Evolutionary conservation across 1,140 invertebrate species (phyloP).

Genomic region (Apis cerana): DNA sequence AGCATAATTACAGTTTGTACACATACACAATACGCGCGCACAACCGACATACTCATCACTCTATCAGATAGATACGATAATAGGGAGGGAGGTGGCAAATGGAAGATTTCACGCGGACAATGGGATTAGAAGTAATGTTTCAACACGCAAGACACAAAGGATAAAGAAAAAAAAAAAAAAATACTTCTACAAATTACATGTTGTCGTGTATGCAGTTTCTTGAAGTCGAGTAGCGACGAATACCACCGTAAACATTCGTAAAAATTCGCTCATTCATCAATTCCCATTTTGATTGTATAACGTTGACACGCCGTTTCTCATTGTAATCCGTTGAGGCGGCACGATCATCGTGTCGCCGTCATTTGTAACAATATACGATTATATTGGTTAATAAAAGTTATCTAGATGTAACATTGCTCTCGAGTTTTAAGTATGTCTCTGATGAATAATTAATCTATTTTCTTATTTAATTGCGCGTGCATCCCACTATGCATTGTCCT

Average conservation of each 20-base stretch:
- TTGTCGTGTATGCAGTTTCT: conserved; percentile 80
- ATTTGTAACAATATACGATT: conserved; percentile 80
- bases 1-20: conserved; percentile 81
- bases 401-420: conserved; percentile 76
- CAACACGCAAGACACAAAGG: conserved; percentile 48
- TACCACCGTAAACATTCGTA: conserved; percentile 65
- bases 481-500: too few relatives aligned
- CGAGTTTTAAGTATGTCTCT: background rate
- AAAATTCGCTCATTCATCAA: conserved; percentile 78
- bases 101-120: conserved; percentile 16
- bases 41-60: conserved; percentile 73
- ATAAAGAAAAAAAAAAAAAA: conserved; percentile 35
- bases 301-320: conserved; percentile 77
- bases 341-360: conserved; percentile 66
- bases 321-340: conserved; percentile 79
- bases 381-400: conserved; percentile 82
- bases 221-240: conserved; percentile 77
- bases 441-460: too few relatives aligned
- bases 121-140: conserved; percentile 28
- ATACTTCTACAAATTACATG: conserved; percentile 72
- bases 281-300: conserved; percentile 77
- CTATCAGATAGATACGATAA: conserved; percentile 67
- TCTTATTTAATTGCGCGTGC: too few relatives aligned
- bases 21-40: conserved; percentile 75
- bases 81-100: conserved; percentile 31